phyloP scores from a whole-genome alignment of 2,888 invertebrate genomes.

The Acanthosepion esculentum region DNA sequence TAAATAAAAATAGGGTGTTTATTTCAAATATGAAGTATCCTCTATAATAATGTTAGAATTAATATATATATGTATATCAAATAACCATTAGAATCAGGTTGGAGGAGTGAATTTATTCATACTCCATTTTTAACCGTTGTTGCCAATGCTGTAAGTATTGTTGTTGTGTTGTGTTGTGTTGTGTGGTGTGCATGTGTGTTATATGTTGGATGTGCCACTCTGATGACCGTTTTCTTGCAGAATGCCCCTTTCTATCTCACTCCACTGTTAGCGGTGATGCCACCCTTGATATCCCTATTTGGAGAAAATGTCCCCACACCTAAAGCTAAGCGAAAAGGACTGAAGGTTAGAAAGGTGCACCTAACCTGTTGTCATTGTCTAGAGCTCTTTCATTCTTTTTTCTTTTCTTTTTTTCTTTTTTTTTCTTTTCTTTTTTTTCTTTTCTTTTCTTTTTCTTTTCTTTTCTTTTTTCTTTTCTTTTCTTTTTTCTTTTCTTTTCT shows the following conservation, averaged over 20 bases:
- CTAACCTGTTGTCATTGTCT: background rate
- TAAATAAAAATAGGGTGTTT: no score
- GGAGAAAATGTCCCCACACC: background rate
- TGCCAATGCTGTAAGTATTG: background rate
- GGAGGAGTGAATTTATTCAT: background rate
- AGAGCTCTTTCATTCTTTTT: background rate
- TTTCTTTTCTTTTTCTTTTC: background rate
- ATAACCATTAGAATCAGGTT: no score
- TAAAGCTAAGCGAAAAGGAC: background rate
- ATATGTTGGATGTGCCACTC: background rate
- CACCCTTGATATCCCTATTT: conserved; percentile 35
- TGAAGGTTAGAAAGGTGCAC: conserved; percentile 44
- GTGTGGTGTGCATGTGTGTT: background rate
- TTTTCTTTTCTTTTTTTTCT: background rate
- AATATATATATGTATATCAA: no score
- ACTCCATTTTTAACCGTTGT: background rate
- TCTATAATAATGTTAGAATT: no score
- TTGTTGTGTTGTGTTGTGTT: no score
- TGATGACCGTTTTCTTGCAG: conserved; percentile 35
- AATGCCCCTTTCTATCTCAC: conserved; percentile 39
- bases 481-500: background rate
- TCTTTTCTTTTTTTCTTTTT: background rate
- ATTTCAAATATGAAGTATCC: no score
- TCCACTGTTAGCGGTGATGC: conserved; percentile 39
- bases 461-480: background rate